These are phyloP conservation scores for Notamacropus eugenii DNA, from an alignment of 2,797 vertebrate species.

Conservation along the genomic window DNA sequence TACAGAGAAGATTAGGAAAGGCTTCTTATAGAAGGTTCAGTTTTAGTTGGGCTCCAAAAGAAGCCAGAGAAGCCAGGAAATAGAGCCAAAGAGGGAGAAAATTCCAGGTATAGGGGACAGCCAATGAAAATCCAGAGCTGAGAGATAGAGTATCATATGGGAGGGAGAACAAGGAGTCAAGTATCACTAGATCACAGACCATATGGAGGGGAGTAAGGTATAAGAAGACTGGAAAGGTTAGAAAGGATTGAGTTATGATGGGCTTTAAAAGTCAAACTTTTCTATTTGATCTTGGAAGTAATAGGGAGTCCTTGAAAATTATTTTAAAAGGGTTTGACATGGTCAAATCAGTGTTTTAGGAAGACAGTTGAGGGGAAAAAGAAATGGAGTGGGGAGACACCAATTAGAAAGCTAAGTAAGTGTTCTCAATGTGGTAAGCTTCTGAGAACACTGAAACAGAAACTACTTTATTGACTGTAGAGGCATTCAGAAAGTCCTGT, in stretches of 20 bases:
- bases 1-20: not conserved
- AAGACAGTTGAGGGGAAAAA: not conserved
- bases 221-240: not conserved
- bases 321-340: not conserved
- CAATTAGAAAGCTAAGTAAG: not conserved
- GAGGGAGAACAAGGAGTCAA: not conserved
- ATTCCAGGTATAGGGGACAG: not conserved
- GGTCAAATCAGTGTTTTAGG: not conserved
- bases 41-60: not conserved
- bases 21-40: not conserved
- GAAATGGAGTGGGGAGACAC: not conserved
- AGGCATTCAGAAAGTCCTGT: not conserved
- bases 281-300: not conserved
- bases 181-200: not conserved
- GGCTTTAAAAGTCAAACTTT: not conserved
- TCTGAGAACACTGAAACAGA: not conserved
- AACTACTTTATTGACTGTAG: not conserved
- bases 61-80: not conserved
- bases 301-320: not conserved
- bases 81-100: not conserved
- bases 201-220: not conserved
- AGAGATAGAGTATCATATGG: not conserved
- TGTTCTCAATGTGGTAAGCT: not conserved
- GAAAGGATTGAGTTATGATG: not conserved
- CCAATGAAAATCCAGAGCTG: not conserved